Base-by-base conservation (phyloP, 2,797 vertebrate species). In the Rhinophrynus dorsalis region DNA sequence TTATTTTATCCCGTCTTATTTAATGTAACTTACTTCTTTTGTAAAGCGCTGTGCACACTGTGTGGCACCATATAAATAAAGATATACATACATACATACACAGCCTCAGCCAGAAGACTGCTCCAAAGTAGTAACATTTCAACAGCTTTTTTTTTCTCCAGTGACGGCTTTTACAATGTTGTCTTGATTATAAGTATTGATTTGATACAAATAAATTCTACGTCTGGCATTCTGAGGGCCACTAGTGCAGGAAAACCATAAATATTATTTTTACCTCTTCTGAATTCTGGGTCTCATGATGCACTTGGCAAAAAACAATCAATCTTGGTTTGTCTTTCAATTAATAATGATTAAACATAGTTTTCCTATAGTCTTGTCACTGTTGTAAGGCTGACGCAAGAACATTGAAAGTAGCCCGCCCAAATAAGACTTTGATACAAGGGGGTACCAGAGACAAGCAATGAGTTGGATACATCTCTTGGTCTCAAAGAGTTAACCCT, bases 141-240 rank as follows among this genome's bases (percentile, higher is more conserved):
- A 48, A 38, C 68, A 35, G 52, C 44, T 58, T 65, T 50, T 40
- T 50, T n/a, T n/a, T n/a, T n/a, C 12, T 5, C 38, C 56, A 8
- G 24, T 50, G 51, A 58, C 27, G 51, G 38, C 42, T 64, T 65
- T 64, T 72, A 65, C 68, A 72, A 64, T 72, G 60, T 58, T 65
- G 68, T 72, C 60, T 72, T 65, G 60, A 72, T 72, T 72, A 72
- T 56, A 55, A 47, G 60, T 65, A 72, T 72, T 58, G 68, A 72
- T 72, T 51, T 0, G 48, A 72, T 72, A 52, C 44, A 72, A 72
- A 65, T 72, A 65, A 58, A 58, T 48, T 33, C 60, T 42, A 40
- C 68, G 60, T 50, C 68, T 64, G 60, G 68, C 68, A 50, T 50
- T 24, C 32, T 11, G 23, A 18, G 61, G 54, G 44, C 68, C 60